These are phyloP conservation scores for Pyrgilauda ruficollis DNA, from an alignment of 2,113 vertebrate genomes.

Conservation along the genomic window DNA sequence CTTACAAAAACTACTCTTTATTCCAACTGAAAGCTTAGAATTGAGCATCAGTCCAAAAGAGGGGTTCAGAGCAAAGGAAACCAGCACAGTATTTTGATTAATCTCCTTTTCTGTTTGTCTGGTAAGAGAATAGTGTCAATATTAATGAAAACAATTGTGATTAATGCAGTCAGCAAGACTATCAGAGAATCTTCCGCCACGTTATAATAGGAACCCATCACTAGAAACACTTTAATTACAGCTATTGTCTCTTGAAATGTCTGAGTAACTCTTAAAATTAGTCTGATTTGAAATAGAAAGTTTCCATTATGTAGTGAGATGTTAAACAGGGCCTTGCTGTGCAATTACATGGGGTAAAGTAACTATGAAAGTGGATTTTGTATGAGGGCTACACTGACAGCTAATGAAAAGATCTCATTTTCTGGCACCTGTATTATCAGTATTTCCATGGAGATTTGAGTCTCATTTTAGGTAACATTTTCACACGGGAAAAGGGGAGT, in stretches of 20 bases:
- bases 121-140: conserved; percentile 31
- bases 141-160: conserved; percentile 54
- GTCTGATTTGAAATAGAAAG: conserved; percentile 51
- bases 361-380: neutral
- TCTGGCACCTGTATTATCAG: conserved; percentile 35
- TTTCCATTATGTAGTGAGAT: conserved; percentile 2
- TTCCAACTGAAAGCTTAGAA: neutral
- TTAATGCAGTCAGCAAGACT: conserved; percentile 11
- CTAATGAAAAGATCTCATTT: conserved; percentile 49
- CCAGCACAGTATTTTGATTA: conserved; percentile 45
- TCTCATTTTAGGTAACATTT: neutral
- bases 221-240: conserved; percentile 43
- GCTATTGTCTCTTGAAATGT: conserved; percentile 54
- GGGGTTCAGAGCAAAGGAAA: neutral
- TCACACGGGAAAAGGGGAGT: neutral
- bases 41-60: neutral
- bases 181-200: conserved; percentile 5
- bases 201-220: neutral
- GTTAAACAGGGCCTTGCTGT: conserved; percentile 26
- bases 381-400: neutral
- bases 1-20: neutral
- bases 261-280: conserved; percentile 37
- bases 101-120: neutral
- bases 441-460: neutral
- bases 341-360: conserved; percentile 11